A percentile compares a stretch with the other conserved stretches of the same genome.
Evolutionary conservation across 2,113 vertebrate species (phyloP).

Genomic region (Phaethon lepturus): DNA sequence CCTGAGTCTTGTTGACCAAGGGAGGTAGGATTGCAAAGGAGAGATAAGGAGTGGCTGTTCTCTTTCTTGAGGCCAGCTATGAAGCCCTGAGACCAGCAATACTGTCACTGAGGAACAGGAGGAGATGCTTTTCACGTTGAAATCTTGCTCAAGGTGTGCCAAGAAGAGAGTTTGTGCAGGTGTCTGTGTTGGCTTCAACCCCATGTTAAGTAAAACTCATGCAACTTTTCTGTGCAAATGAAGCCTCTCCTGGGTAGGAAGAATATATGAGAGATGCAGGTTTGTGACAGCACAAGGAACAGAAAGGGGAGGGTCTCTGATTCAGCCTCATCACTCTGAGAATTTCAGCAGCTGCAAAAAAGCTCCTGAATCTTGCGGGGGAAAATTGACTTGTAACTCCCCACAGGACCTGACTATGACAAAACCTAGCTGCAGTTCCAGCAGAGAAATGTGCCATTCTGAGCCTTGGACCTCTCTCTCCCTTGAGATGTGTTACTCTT

Average conservation of each 20-base stretch:
- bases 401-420: not conserved
- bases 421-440: not conserved
- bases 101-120: not conserved
- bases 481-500: not conserved
- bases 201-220: not conserved
- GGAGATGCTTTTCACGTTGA: not conserved
- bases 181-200: conserved; percentile 3
- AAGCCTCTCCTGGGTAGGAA: not conserved
- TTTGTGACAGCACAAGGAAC: not conserved
- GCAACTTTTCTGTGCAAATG: not conserved
- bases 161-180: conserved; percentile 5
- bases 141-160: not conserved
- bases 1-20: not conserved
- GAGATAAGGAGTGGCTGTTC: not conserved
- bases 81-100: not conserved
- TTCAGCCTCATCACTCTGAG: not conserved
- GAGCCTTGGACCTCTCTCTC: not conserved
- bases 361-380: not conserved
- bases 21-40: not conserved
- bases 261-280: not conserved
- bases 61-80: not conserved
- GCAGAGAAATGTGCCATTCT: not conserved
- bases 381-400: not conserved
- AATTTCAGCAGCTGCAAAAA: not conserved
- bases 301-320: not conserved